Evolutionary conservation across 2,888 invertebrate species (phyloP).

Genomic region (Eurois occulta): DNA sequence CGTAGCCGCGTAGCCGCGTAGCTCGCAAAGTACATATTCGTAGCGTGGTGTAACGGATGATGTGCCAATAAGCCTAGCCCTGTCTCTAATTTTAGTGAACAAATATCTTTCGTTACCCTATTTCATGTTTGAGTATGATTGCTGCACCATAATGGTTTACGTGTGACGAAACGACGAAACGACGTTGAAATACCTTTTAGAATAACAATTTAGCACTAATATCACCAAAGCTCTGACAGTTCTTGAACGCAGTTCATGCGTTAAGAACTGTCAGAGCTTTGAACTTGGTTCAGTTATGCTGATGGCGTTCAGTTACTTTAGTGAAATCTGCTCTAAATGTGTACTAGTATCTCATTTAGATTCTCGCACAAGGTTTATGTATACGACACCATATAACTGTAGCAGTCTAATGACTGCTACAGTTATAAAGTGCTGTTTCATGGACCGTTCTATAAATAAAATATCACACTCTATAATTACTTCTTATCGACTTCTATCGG

Average conservation of each 20-base stretch:
- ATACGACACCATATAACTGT: neutral
- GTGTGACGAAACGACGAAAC: conserved; percentile 27
- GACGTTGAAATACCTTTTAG: neutral
- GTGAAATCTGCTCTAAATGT: neutral
- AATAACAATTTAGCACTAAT: neutral
- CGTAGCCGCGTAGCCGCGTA: conserved; percentile 54
- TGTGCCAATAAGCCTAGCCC: conserved; percentile 56
- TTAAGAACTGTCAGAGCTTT: too few species aligned
- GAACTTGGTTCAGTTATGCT: neutral
- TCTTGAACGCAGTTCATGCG: neutral
- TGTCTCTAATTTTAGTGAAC: conserved; percentile 56
- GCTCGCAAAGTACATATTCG: conserved; percentile 52
- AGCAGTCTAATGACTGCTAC: neutral
- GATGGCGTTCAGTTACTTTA: neutral
- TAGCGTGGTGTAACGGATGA: conserved; percentile 46
- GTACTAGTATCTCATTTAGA: neutral
- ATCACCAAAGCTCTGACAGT: neutral
- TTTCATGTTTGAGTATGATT: conserved; percentile 36
- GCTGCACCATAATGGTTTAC: conserved; percentile 40
- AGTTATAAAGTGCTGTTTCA: neutral
- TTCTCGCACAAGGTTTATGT: neutral
- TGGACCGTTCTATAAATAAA: conserved; percentile 10
- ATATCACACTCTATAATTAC: conserved; percentile 10
- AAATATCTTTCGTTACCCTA: conserved; percentile 48
- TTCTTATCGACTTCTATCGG: conserved; percentile 8